Base-by-base conservation (phyloP, 2,888 invertebrate genomes). In the Pseudococcus longispinus region DNA sequence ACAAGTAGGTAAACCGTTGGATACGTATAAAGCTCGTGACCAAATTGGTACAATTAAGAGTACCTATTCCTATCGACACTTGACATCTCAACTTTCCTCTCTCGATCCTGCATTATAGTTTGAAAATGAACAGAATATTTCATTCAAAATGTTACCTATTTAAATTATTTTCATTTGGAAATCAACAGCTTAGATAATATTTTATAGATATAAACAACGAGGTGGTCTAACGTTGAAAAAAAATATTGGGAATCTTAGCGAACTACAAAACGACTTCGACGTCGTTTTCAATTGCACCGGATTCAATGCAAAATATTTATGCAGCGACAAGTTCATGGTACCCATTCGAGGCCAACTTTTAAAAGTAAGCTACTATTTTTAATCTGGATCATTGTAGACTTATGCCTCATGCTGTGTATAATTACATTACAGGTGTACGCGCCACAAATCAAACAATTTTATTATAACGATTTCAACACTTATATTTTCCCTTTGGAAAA, bases 381-480 rank as follows among this genome's bases (percentile, higher is more conserved):
- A 46, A 15, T 46, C 13, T 46, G 1, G 15, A 11, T 46, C 44
- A 46, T 37, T 13, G 11, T 46, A 55, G 55, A 4, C 55, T 6
- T n/a, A n/a, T 20, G 4, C 55, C 55, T 55, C 6, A 15, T 20
- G n/a, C n/a, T 55, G 6, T n/a, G n/a, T n/a, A n/a, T 55, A 8
- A 55, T 55, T n/a, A n/a, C 55, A 6, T 80, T 20, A 11, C 88
- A 94, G 94, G 93, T 95, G 0, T 93, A 93, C 87, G 97, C 97
- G 0, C 97, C 97, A 0, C 98, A 97, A 97, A 92, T 98, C 80
- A 97, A 96, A 91, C 94, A 94, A 11, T 97, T 96, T 86, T 95
- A 95, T 90, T 98, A 96, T 90, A 95, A 94, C 0, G 97, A 97
- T 90, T 93, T 94, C 88, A 96, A 96, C 89, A 95, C 96, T 0